Base-by-base conservation (phyloP, 2,797 vertebrate genomes). In the Pelodytes ibericus region DNA sequence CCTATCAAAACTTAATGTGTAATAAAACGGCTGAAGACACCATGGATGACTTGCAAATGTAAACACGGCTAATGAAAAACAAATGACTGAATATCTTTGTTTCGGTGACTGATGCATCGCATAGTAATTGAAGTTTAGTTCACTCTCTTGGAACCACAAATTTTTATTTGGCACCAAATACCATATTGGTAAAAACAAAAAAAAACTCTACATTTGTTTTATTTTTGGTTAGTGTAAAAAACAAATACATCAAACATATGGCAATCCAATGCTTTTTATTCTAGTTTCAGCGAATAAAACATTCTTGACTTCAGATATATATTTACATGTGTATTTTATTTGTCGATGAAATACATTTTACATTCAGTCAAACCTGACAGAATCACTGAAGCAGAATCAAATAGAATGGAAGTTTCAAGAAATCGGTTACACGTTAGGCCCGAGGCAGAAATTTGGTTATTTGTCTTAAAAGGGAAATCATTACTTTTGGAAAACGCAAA, bases 81-180 rank as follows among this genome's bases (percentile, higher is more conserved):
- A 75, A 69, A 75, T 75, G 30, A 53, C 74, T 69, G 33, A 70
- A 76, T 61, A 70, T 27, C 36, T 70, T 57, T 69, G 57, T 62
- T 76, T 39, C 66, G 25, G 24, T 51, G 41, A 44, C 7, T 22
- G 51, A 36, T 22, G 39, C 60, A 61, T 62, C 41, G 74, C 53
- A 70, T 70, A 70, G 41, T 70, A 70, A 76, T 76, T 76, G 59
- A 61, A 76, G 66, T 76, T 76, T 76, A 76, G 74, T 26, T 70
- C 74, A 63, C 31, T 53, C 66, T 76, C 6, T 30, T 76, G 74
- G 66, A 76, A 76, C 74, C 58, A 27, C 15, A 66, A 20, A 31
- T 62, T 51, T 44, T 75, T 33, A 15, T 65, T 47, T 39, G 4
- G 2, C 6, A 62, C 2, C 30, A 8, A 41, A 41, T 24, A 41